phyloP scores from a whole-genome alignment of 2,888 invertebrate genomes.

The Artemia sp. region DNA sequence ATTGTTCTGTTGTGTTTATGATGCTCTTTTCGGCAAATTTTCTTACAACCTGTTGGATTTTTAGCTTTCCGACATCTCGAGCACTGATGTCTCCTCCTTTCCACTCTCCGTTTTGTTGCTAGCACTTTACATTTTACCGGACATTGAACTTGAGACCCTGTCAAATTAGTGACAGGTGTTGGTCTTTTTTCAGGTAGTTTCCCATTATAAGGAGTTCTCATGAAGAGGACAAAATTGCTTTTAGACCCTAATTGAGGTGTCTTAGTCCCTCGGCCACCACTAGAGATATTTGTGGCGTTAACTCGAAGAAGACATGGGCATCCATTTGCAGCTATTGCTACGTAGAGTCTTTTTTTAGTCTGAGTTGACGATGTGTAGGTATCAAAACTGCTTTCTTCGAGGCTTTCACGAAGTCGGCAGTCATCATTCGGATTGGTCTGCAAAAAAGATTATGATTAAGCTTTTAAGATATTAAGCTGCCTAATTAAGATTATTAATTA shows the following conservation, averaged over 20 bases:
- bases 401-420: conserved; percentile 70
- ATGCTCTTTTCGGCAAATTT: not conserved
- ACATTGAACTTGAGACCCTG: conserved; percentile 11
- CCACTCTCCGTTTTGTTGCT: not conserved
- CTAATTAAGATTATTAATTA: no score
- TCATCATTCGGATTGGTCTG: conserved; percentile 68
- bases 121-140: not conserved
- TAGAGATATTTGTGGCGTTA: not conserved
- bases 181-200: not conserved
- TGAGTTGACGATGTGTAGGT: conserved; percentile 60
- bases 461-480: no score
- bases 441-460: conserved; percentile 32
- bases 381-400: conserved; percentile 68
- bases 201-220: not conserved
- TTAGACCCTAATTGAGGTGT: not conserved
- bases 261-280: not conserved
- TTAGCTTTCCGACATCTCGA: not conserved
- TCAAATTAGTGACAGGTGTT: not conserved
- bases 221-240: conserved; percentile 6
- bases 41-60: not conserved
- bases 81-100: not conserved
- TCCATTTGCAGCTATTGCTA: conserved; percentile 58
- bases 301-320: conserved; percentile 27
- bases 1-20: not conserved
- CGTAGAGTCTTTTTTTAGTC: conserved; percentile 47